A percentile compares a stretch with the other conserved stretches of the same genome.
Evolutionary conservation across 1,140 invertebrate genomes (phyloP).

Genomic region (Arctopsyche grandis): DNA sequence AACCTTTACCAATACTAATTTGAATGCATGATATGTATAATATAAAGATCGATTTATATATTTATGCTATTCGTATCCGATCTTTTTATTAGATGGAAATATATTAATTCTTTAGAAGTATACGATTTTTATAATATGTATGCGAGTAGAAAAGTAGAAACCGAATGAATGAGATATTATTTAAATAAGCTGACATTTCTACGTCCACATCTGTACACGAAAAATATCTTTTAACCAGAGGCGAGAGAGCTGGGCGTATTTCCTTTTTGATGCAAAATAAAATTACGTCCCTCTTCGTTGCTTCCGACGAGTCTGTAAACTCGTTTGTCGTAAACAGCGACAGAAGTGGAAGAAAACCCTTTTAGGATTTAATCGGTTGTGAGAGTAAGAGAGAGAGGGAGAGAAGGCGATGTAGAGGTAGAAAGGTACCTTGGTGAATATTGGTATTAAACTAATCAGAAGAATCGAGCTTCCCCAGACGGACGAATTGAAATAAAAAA

Average conservation of each 20-base stretch:
- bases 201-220: too few species aligned
- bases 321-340: conserved; percentile 27
- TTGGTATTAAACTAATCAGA: conserved; percentile 35
- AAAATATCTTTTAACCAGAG: too few species aligned
- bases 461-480: conserved; percentile 11
- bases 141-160: too few species aligned
- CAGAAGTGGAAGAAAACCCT: neutral
- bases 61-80: too few species aligned
- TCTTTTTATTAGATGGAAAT: too few species aligned
- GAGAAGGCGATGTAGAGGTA: neutral
- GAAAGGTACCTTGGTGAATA: neutral
- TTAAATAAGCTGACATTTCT: too few species aligned
- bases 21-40: too few species aligned
- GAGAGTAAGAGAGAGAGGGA: neutral
- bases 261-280: conserved; percentile 34
- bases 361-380: conserved; percentile 36
- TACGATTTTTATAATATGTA: too few species aligned
- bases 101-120: too few species aligned
- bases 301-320: conserved; percentile 4
- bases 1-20: too few species aligned
- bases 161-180: too few species aligned
- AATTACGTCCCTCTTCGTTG: conserved; percentile 29
- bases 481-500: neutral
- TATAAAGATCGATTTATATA: too few species aligned
- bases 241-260: neutral